phyloP scores from a whole-genome alignment of 2,888 invertebrate species.

The Chrysodeixis includens region DNA sequence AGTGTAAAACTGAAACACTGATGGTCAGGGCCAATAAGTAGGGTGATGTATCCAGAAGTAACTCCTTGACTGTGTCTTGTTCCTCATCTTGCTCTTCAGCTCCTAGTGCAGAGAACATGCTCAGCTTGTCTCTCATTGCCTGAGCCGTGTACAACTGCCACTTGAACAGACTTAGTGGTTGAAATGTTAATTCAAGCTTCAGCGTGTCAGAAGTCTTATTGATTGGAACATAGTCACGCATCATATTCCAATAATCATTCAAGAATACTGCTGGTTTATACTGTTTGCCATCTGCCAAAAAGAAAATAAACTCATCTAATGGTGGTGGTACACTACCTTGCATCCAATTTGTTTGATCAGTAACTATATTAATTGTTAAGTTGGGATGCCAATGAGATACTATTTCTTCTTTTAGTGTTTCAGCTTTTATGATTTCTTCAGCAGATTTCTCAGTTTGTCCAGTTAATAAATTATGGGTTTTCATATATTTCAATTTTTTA shows the following conservation, averaged over 20 bases:
- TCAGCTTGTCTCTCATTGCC: slow-evolving; percentile 96
- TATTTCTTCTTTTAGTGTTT: slow-evolving; percentile 94
- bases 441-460: slow-evolving; percentile 95
- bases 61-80: slow-evolving; percentile 97
- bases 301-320: slow-evolving; percentile 97
- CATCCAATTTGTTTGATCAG: slow-evolving; percentile 98
- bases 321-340: slow-evolving; percentile 97
- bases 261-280: slow-evolving; percentile 98
- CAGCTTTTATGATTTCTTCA: slow-evolving; percentile 94
- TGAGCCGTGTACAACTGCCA: slow-evolving; percentile 99
- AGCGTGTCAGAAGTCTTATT: slow-evolving; percentile 94
- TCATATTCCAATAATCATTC: slow-evolving; percentile 99
- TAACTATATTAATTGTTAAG: slow-evolving; percentile 97
- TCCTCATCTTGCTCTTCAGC: slow-evolving; percentile 95
- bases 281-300: slow-evolving; percentile 94
- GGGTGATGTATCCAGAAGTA: slow-evolving; percentile 98
- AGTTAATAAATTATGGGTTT: slow-evolving; percentile 98
- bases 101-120: slow-evolving; percentile 90
- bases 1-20: slow-evolving; percentile 97
- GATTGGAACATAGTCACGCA: slow-evolving; percentile 97
- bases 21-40: slow-evolving; percentile 97
- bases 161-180: slow-evolving; percentile 98
- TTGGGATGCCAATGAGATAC: slow-evolving; percentile 99
- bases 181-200: slow-evolving; percentile 92
- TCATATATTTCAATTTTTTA: slow-evolving; percentile 95